Conservation (phyloP, 2,888 invertebrate genomes). For the Pyralis farinalis region DNA sequence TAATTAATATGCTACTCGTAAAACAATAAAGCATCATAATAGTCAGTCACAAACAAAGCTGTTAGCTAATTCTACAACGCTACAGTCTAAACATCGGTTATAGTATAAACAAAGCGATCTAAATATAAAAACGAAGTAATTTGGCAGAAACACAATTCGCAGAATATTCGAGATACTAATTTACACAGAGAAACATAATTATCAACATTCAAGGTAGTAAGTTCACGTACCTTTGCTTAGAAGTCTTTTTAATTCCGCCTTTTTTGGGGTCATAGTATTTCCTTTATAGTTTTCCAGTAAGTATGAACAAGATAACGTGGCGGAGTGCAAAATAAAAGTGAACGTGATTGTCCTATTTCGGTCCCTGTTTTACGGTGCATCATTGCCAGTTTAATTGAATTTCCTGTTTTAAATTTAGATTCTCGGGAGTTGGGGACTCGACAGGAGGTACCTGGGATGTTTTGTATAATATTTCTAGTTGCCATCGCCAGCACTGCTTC, state of each 20-base stretch:
- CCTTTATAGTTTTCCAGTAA: conserved; percentile 20
- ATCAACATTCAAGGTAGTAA: background rate
- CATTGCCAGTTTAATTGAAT: conserved; percentile 72
- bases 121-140: conserved; percentile 29
- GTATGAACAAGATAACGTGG: conserved; percentile 24
- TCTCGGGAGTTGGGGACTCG: conserved; percentile 28
- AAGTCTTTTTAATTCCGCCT: conserved; percentile 45
- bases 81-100: conserved; percentile 6
- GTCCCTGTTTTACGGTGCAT: conserved; percentile 69
- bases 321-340: conserved; percentile 60
- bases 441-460: conserved; percentile 11
- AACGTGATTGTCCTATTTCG: conserved; percentile 64
- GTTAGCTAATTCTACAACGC: conserved; percentile 12
- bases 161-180: conserved; percentile 24
- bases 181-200: conserved; percentile 13
- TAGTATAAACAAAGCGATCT: conserved; percentile 30
- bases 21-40: conserved; percentile 13
- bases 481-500: too few species aligned
- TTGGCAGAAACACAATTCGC: conserved; percentile 32
- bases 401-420: conserved; percentile 73
- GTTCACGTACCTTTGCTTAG: conserved; percentile 42
- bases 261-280: conserved; percentile 47
- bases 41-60: conserved; percentile 9
- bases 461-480: too few species aligned
- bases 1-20: conserved; percentile 11